Conservation (phyloP, 2,888 invertebrate species). For the Drosophila silvestris region DNA sequence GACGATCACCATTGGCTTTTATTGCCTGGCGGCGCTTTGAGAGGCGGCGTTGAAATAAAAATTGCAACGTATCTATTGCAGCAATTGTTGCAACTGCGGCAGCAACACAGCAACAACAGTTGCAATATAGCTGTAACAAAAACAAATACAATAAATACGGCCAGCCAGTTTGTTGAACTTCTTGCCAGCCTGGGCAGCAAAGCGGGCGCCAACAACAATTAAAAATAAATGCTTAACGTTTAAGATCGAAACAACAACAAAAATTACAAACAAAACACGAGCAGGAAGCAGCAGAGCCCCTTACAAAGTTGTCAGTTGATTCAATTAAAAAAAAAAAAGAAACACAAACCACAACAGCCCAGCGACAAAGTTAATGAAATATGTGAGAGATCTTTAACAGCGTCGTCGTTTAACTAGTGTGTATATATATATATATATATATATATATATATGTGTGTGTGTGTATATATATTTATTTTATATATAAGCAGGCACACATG, state of each 20-base stretch:
- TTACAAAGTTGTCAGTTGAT: slow-evolving; percentile 64
- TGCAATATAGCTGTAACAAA: slow-evolving; percentile 52
- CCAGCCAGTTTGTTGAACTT: slow-evolving; percentile 69
- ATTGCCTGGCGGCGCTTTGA: slow-evolving; percentile 70
- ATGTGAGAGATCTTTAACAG: slow-evolving; percentile 57
- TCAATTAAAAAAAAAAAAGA: slow-evolving; percentile 63
- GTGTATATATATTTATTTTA: not conserved
- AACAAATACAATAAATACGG: slow-evolving; percentile 21
- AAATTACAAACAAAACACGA: not conserved
- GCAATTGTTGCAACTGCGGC: slow-evolving; percentile 16
- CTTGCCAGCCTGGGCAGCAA: slow-evolving; percentile 14
- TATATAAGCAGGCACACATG: not conserved
- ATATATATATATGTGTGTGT: not conserved
- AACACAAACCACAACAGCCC: slow-evolving; percentile 38
- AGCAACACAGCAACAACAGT: slow-evolving; percentile 34
- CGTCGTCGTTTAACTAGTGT: slow-evolving; percentile 15
- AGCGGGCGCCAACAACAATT: slow-evolving; percentile 73
- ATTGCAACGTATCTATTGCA: slow-evolving; percentile 77
- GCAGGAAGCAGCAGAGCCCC: slow-evolving; percentile 17
- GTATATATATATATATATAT: not conserved
- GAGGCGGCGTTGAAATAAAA: slow-evolving; percentile 60
- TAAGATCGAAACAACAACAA: slow-evolving; percentile 30
- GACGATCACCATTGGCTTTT: slow-evolving; percentile 43
- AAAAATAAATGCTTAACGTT: slow-evolving; percentile 70
- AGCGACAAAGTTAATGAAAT: slow-evolving; percentile 59